These are phyloP conservation scores for Silurus asotus DNA, from an alignment of 2,113 vertebrate genomes.

Conservation along the genomic window DNA sequence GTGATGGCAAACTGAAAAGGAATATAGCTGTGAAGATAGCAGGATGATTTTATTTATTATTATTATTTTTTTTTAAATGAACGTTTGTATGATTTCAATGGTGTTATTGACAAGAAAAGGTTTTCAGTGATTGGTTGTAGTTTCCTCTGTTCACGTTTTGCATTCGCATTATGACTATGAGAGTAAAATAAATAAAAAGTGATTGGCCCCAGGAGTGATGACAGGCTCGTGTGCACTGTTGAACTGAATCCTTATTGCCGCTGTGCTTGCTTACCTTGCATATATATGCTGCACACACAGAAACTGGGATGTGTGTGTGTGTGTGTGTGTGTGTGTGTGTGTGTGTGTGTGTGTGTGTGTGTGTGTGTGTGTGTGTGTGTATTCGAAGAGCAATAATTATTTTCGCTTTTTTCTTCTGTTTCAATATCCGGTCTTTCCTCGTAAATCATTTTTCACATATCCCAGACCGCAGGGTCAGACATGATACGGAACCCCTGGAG, in stretches of 20 bases:
- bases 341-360: background rate
- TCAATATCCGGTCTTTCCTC: no score
- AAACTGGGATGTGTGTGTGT: constrained; percentile 2
- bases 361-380: constrained; percentile 26
- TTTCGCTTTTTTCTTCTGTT: background rate
- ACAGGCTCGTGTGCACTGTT: background rate
- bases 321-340: background rate
- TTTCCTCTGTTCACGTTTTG: background rate
- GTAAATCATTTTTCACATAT: background rate
- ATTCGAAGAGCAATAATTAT: background rate
- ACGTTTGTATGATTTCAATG: background rate
- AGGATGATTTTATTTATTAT: background rate
- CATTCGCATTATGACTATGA: background rate
- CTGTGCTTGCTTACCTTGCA: constrained; percentile 21
- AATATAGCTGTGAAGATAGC: background rate
- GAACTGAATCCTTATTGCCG: background rate
- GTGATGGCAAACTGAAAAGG: background rate
- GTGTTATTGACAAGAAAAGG: background rate
- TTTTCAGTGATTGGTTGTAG: background rate
- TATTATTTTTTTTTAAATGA: no score
- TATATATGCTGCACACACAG: constrained; percentile 7
- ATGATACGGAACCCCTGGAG: no score
- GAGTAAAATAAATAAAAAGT: background rate
- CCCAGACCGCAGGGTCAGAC: no score
- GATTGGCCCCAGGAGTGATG: constrained; percentile 10